Percentiles rank a stretch among this genome's conserved stretches.
phyloP scores from a whole-genome alignment of 2,113 vertebrate species.

The Sprattus sprattus region DNA sequence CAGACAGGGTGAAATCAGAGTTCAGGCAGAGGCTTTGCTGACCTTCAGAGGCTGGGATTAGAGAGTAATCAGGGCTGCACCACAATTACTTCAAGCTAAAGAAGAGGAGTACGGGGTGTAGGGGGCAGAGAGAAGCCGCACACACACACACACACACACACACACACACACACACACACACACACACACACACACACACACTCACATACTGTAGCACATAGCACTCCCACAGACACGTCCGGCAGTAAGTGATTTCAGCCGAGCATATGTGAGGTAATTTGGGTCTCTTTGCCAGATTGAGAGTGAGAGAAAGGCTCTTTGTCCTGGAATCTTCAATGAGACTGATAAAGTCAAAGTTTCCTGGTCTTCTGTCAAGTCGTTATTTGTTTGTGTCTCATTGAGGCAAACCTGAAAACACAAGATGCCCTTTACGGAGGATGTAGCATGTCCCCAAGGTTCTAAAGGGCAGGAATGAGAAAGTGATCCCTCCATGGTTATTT shows the following conservation, averaged over 20 bases:
- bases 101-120: background rate
- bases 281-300: background rate
- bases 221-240: constrained; percentile 1
- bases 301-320: constrained; percentile 8
- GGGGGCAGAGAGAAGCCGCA: background rate
- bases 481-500: background rate
- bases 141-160: background rate
- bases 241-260: background rate
- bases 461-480: background rate
- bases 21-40: background rate
- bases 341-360: background rate
- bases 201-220: background rate
- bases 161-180: background rate
- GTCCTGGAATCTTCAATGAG: background rate
- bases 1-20: constrained; percentile 5
- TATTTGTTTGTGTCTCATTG: background rate
- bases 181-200: background rate
- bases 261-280: background rate
- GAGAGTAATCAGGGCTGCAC: background rate
- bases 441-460: background rate
- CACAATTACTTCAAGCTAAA: background rate
- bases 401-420: background rate
- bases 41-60: background rate
- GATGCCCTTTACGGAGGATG: background rate
- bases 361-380: background rate